These are phyloP conservation scores for Pseudorhiza aurosa DNA, from an alignment of 30 jellyfish, hydroid and myxozoan genomes.

Conservation along the genomic window DNA sequence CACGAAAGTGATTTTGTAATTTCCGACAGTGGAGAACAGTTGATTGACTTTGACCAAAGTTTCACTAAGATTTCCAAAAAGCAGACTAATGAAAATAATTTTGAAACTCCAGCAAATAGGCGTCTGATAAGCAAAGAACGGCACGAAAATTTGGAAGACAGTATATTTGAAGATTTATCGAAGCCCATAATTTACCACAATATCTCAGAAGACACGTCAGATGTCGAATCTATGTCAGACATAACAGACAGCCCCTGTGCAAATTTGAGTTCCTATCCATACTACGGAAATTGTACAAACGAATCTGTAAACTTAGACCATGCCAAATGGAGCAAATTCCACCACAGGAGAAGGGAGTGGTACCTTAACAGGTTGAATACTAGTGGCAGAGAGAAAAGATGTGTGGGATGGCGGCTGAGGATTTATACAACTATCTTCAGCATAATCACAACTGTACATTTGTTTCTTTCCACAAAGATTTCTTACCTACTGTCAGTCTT, in stretches of 20 bases:
- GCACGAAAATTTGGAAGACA: constrained; percentile 32
- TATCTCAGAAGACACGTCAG: constrained; percentile 21
- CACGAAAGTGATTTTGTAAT: constrained; percentile 1
- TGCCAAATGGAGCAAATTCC: constrained; percentile 63
- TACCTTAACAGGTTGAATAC: constrained; percentile 53
- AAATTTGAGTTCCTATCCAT: constrained; percentile 11
- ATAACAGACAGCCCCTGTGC: background rate
- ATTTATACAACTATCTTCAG: background rate
- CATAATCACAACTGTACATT: constrained; percentile 1
- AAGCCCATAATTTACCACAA: constrained; percentile 33
- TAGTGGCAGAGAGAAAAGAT: background rate
- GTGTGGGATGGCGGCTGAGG: constrained; percentile 18
- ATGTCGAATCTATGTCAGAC: constrained; percentile 1
- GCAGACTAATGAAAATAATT: background rate
- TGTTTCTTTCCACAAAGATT: background rate
- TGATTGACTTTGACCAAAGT: background rate
- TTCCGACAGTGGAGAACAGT: background rate
- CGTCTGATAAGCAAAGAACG: background rate
- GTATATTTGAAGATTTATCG: constrained; percentile 51
- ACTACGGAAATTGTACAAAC: background rate
- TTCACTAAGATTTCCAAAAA: background rate
- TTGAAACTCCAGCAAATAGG: background rate
- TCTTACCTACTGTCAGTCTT: background rate
- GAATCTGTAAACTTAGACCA: constrained; percentile 28
- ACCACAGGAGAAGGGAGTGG: constrained; percentile 72